These are phyloP conservation scores for Mycteria americana DNA, from an alignment of 2,797 vertebrate genomes.

Conservation along the genomic window DNA sequence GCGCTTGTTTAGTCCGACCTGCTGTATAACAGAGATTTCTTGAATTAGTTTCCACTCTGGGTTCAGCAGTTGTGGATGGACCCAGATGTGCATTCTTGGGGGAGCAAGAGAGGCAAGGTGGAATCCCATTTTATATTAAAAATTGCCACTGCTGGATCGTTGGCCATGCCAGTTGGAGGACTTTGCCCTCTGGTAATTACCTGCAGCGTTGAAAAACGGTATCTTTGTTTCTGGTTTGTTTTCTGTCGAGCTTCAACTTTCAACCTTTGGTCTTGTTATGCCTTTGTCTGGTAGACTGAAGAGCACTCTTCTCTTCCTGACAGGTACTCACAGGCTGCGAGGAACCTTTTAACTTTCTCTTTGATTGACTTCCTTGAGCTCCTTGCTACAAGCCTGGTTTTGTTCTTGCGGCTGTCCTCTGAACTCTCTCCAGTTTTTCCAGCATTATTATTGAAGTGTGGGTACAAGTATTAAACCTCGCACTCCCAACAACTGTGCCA, in stretches of 20 bases:
- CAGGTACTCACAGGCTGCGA: constrained; percentile 45
- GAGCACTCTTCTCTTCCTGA: constrained; percentile 21
- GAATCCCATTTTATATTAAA: not conserved
- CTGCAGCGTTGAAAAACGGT: not conserved
- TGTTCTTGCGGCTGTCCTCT: constrained; percentile 46
- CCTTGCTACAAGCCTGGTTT: constrained; percentile 46
- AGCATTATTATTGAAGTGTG: constrained; percentile 30
- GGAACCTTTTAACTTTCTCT: constrained; percentile 59
- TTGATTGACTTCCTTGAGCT: constrained; percentile 63
- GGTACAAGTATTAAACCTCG: constrained; percentile 2
- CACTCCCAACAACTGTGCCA: not conserved
- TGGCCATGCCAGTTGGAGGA: not conserved
- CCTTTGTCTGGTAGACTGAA: constrained; percentile 43
- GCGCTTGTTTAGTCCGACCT: not conserved
- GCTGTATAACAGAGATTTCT: not conserved
- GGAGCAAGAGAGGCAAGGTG: not conserved
- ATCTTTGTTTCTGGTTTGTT: not conserved
- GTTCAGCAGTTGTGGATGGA: not conserved
- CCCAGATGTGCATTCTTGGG: not conserved
- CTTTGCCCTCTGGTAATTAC: not conserved
- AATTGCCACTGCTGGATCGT: not conserved
- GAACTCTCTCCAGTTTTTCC: constrained; percentile 60
- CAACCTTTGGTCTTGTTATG: constrained; percentile 44
- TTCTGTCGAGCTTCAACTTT: constrained; percentile 38
- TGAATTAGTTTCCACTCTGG: not conserved